phyloP scores from a whole-genome alignment of 2,113 vertebrate species.

The Microcebus tavaratra region DNA sequence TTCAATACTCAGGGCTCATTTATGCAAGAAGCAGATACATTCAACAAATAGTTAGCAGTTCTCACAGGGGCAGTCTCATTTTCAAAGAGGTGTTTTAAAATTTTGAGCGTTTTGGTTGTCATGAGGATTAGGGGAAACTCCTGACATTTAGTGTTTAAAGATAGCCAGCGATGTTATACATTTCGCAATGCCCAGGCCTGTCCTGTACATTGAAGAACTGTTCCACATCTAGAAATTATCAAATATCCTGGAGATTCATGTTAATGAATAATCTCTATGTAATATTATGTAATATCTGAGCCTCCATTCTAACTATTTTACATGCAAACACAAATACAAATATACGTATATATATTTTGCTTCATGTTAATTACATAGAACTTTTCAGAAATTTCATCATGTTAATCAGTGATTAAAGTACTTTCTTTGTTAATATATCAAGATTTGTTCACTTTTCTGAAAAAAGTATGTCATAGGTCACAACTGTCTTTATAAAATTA shows the following conservation, averaged over 20 bases:
- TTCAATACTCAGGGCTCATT: neutral
- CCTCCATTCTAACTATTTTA: neutral
- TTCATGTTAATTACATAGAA: neutral
- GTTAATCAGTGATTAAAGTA: neutral
- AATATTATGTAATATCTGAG: neutral
- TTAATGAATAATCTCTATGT: neutral
- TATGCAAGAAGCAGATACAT: neutral
- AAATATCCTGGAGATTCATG: neutral
- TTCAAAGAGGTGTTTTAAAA: neutral
- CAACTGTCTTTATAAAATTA: neutral
- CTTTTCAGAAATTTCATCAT: constrained; percentile 11
- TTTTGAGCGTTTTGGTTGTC: neutral
- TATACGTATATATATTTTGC: neutral
- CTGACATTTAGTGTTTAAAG: neutral
- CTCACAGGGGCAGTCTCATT: neutral
- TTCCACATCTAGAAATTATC: neutral
- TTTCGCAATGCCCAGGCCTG: rapidly evolving
- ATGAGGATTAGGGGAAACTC: neutral
- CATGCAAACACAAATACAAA: neutral
- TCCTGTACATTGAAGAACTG: neutral
- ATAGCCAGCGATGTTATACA: neutral
- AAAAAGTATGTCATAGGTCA: neutral
- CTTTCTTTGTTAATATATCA: neutral
- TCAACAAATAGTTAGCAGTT: neutral
- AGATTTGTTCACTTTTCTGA: neutral